Evolutionary conservation across 2,888 invertebrate species (phyloP).

Genomic region (Pseudoips prasinana): DNA sequence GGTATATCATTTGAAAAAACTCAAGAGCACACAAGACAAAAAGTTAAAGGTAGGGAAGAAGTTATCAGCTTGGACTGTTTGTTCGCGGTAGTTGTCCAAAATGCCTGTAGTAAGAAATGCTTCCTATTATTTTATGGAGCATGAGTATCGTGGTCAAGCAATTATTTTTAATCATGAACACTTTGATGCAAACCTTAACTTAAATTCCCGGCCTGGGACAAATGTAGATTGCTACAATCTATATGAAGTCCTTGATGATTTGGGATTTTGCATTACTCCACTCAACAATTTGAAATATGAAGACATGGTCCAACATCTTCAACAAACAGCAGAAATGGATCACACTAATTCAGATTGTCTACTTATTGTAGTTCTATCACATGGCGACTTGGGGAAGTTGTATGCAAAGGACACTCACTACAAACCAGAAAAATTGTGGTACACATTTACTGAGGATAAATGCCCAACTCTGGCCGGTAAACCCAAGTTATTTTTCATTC

Average conservation of each 20-base stretch:
- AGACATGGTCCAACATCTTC: conserved; percentile 85
- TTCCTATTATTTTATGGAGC: conserved; percentile 93
- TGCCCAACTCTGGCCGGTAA: conserved; percentile 94
- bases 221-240: conserved; percentile 92
- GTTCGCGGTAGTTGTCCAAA: too few species aligned
- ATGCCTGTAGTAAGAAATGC: conserved; percentile 87
- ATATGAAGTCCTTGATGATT: conserved; percentile 81
- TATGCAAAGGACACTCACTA: conserved; percentile 94
- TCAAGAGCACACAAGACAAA: too few species aligned
- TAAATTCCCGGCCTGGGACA: conserved; percentile 90
- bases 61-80: too few species aligned
- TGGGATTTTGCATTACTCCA: conserved; percentile 88
- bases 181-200: conserved; percentile 87
- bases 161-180: conserved; percentile 95
- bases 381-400: conserved; percentile 94
- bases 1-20: too few species aligned
- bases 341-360: conserved; percentile 93
- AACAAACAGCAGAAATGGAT: conserved; percentile 87
- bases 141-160: conserved; percentile 90
- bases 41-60: too few species aligned
- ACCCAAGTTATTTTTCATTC: conserved; percentile 88
- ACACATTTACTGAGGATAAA: conserved; percentile 89
- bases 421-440: conserved; percentile 91
- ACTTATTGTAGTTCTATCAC: conserved; percentile 91
- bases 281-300: conserved; percentile 86